Evolutionary conservation across 2,888 invertebrate genomes (phyloP).

Genomic region (Malacosoma neustria): DNA sequence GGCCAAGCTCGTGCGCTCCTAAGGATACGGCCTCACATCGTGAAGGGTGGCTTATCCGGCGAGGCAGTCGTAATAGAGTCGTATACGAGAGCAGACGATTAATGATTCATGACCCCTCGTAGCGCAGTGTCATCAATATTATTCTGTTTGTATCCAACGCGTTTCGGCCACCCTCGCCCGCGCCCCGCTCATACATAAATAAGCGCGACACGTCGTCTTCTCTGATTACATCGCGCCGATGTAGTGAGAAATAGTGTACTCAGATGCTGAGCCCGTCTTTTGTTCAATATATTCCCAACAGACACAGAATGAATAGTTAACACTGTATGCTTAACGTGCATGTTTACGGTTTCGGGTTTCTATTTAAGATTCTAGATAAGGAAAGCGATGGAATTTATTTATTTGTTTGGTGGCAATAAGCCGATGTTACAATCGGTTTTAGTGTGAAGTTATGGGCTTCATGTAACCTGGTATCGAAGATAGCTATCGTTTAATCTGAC

Average conservation of each 20-base stretch:
- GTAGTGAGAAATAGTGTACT: slow-evolving; percentile 74
- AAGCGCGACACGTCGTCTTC: slow-evolving; percentile 75
- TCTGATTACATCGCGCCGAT: slow-evolving; percentile 75
- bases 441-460: slow-evolving; percentile 47
- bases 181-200: slow-evolving; percentile 74
- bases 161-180: slow-evolving; percentile 69
- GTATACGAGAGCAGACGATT: slow-evolving; percentile 70
- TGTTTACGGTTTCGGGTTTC: slow-evolving; percentile 73
- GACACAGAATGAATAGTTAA: slow-evolving; percentile 68
- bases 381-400: slow-evolving; percentile 57
- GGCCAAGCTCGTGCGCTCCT: slow-evolving; percentile 1
- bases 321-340: slow-evolving; percentile 58
- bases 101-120: slow-evolving; percentile 75
- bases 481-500: slow-evolving; percentile 22
- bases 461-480: slow-evolving; percentile 34
- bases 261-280: slow-evolving; percentile 68
- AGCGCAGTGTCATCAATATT: slow-evolving; percentile 74
- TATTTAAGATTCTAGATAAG: slow-evolving; percentile 67
- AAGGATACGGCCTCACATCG: slow-evolving; percentile 25
- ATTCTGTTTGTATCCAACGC: slow-evolving; percentile 73
- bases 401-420: slow-evolving; percentile 66
- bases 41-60: slow-evolving; percentile 65
- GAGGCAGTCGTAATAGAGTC: slow-evolving; percentile 71
- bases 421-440: slow-evolving; percentile 61
- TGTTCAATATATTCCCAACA: slow-evolving; percentile 67